phyloP scores from a whole-genome alignment of 2,888 invertebrate genomes.

The Plebejus argus region DNA sequence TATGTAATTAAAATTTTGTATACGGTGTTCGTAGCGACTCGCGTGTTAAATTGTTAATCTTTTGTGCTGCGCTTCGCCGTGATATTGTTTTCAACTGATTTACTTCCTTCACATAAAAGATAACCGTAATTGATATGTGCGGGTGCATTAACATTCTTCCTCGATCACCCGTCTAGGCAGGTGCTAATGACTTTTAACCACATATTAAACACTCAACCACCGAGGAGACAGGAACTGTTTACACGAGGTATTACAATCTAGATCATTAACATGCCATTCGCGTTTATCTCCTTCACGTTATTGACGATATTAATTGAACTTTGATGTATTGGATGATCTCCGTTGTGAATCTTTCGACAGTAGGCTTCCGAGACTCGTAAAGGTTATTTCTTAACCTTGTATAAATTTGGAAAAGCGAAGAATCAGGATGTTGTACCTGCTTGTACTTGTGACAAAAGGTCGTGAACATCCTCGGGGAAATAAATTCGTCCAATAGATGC shows the following conservation, averaged over 20 bases:
- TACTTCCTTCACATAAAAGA: conserved; percentile 22
- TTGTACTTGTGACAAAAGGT: neutral
- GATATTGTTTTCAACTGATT: conserved; percentile 20
- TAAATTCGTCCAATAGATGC: neutral
- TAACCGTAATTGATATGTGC: conserved; percentile 16
- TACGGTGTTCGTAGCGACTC: neutral
- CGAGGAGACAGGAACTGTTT: conserved; percentile 15
- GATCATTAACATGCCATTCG: conserved; percentile 28
- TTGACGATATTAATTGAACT: neutral
- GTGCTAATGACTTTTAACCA: conserved; percentile 51
- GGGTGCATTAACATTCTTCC: conserved; percentile 37
- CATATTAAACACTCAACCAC: conserved; percentile 33
- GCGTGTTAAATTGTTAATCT: neutral
- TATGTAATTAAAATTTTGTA: conserved; percentile 1
- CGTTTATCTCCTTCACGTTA: neutral
- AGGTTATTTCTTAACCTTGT: neutral
- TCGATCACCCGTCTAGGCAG: conserved; percentile 51
- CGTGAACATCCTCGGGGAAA: neutral
- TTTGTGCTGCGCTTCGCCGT: neutral
- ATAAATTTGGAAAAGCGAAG: neutral
- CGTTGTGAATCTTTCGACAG: neutral
- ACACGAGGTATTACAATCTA: conserved; percentile 12
- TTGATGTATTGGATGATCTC: conserved; percentile 9
- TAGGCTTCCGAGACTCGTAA: neutral
- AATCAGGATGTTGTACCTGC: neutral